These are phyloP conservation scores for Drosophila leontia DNA, from an alignment of 1,140 invertebrate species.

Conservation along the genomic window DNA sequence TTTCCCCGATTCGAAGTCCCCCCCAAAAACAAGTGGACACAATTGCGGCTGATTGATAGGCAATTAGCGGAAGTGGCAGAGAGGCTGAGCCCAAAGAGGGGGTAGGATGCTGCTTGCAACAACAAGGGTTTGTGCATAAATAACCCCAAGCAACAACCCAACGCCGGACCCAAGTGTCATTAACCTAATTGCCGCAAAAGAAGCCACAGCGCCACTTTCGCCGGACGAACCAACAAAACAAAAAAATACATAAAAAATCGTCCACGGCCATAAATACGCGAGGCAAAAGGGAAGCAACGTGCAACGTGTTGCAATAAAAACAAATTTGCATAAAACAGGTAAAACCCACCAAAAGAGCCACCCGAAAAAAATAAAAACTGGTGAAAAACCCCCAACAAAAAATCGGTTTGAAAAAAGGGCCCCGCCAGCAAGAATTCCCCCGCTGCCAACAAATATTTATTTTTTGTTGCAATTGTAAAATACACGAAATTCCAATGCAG, in stretches of 20 bases:
- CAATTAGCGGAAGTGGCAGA: slow-evolving; percentile 70
- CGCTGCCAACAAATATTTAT: slow-evolving; percentile 46
- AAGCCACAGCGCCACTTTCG: slow-evolving; percentile 41
- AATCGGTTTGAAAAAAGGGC: slow-evolving; percentile 12
- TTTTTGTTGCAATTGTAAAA: slow-evolving; percentile 55
- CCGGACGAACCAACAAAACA: not conserved
- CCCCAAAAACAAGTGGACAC: slow-evolving; percentile 48
- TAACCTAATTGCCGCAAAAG: slow-evolving; percentile 75
- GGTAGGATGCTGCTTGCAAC: slow-evolving; percentile 44
- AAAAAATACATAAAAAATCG: slow-evolving; percentile 13
- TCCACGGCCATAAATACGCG: slow-evolving; percentile 59
- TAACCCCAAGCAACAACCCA: slow-evolving; percentile 56
- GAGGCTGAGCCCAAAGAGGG: not conserved
- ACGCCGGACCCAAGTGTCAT: slow-evolving; percentile 69
- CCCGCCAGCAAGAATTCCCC: slow-evolving; percentile 21
- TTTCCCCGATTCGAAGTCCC: slow-evolving; percentile 3
- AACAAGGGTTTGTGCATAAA: slow-evolving; percentile 64
- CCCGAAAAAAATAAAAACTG: slow-evolving; percentile 28
- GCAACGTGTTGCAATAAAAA: slow-evolving; percentile 82
- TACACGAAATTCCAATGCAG: slow-evolving; percentile 73
- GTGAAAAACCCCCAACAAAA: slow-evolving; percentile 25
- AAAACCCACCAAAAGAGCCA: slow-evolving; percentile 32
- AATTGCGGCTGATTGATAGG: slow-evolving; percentile 70
- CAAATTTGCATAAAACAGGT: slow-evolving; percentile 79
- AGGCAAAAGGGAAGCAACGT: slow-evolving; percentile 47